Conservation (phyloP, 2,888 invertebrate species). For the Stenotaenia linearis region DNA sequence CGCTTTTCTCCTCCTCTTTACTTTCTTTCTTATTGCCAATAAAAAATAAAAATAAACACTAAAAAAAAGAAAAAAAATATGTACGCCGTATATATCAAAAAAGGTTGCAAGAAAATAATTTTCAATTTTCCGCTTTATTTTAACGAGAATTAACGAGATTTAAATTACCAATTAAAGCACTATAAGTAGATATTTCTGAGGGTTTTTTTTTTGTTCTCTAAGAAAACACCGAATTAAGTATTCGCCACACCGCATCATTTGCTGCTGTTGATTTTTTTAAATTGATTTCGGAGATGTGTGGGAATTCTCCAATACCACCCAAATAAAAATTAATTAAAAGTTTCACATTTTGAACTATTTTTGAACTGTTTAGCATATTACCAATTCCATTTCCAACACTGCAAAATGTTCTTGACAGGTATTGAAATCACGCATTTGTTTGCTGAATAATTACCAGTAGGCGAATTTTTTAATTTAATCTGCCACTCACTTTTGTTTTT, state of each 20-base stretch:
- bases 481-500: neutral
- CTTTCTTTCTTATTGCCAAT: neutral
- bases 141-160: neutral
- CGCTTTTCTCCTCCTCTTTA: conserved; percentile 15
- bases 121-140: neutral
- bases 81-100: too few species aligned
- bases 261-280: neutral
- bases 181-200: too few species aligned
- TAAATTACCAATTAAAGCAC: neutral
- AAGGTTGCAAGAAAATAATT: neutral
- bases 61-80: neutral
- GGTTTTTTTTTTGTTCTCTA: too few species aligned
- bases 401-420: neutral
- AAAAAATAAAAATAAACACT: neutral
- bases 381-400: neutral
- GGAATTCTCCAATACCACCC: neutral
- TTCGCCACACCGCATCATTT: neutral
- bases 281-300: neutral
- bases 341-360: neutral
- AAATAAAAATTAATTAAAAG: neutral
- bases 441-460: neutral
- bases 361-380: neutral
- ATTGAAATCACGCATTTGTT: neutral
- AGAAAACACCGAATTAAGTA: too few species aligned
- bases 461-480: neutral